A percentile compares a stretch with the other conserved stretches of the same genome.
Conservation (phyloP, 2,888 invertebrate species). For the Ptycholaimellus sp. region DNA sequence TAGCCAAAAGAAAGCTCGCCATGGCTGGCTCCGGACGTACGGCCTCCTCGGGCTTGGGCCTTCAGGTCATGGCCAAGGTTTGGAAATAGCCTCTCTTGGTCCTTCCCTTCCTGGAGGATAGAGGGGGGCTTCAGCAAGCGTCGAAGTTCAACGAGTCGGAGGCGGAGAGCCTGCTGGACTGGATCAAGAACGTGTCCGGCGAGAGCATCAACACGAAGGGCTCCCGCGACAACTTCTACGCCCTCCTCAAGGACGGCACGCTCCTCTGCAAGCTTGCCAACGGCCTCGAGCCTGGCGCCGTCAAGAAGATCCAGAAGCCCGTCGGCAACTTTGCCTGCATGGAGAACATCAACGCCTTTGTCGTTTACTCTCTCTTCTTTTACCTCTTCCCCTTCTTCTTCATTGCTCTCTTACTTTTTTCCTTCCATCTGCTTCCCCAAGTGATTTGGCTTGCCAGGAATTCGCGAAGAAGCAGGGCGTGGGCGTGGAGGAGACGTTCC, state of each 20-base stretch:
- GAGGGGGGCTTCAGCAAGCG: conserved; percentile 72
- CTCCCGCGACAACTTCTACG: conserved; percentile 78
- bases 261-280: conserved; percentile 77
- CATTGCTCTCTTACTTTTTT: too few species aligned
- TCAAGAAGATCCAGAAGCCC: conserved; percentile 72
- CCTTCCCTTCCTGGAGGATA: too few species aligned
- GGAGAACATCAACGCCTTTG: conserved; percentile 90
- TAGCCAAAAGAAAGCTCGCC: too few species aligned
- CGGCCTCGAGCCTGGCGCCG: conserved; percentile 52
- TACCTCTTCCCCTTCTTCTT: too few species aligned
- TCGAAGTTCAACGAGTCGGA: conserved; percentile 87
- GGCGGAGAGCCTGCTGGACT: conserved; percentile 69
- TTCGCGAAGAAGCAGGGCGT: conserved; percentile 64
- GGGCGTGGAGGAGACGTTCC: conserved; percentile 60
- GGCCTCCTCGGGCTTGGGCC: too few species aligned
- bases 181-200: conserved; percentile 65
- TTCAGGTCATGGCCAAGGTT: too few species aligned
- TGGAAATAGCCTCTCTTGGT: too few species aligned
- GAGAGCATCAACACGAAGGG: conserved; percentile 53
- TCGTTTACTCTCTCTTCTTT: too few species aligned
- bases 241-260: conserved; percentile 61
- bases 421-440: too few species aligned
- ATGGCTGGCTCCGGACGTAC: too few species aligned
- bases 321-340: conserved; percentile 87
- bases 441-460: too few species aligned